Percentiles rank a stretch among this genome's conserved stretches.
Evolutionary conservation across 1,140 invertebrate species (phyloP).

Genomic region (Drosophila saltans): DNA sequence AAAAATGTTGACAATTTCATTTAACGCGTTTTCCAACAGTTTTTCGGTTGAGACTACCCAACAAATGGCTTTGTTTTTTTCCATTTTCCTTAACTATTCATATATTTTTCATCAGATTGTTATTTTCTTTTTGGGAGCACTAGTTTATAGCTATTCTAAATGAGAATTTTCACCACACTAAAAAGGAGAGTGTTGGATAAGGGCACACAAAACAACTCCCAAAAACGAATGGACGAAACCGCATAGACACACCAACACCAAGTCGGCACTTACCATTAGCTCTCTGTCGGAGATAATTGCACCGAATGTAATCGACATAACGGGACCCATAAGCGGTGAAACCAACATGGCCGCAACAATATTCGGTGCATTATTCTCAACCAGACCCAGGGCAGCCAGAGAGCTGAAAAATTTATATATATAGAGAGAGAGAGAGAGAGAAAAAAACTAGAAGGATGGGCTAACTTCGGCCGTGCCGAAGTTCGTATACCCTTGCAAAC

Average conservation of each 20-base stretch:
- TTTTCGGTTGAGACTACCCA: constrained; percentile 20
- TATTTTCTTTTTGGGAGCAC: constrained; percentile 1
- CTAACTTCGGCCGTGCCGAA: too few species aligned
- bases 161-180: constrained; percentile 22
- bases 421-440: constrained; percentile 18
- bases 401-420: constrained; percentile 80
- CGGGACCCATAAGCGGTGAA: constrained; percentile 94
- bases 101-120: constrained; percentile 32
- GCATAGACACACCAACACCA: constrained; percentile 36
- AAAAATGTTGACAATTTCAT: constrained; percentile 54
- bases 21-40: constrained; percentile 41
- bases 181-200: constrained; percentile 8
- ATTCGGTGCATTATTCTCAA: constrained; percentile 89
- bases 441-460: too few species aligned
- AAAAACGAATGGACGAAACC: constrained; percentile 12
- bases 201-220: constrained; percentile 4
- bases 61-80: constrained; percentile 4
- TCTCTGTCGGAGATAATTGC: constrained; percentile 89
- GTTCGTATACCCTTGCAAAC: too few species aligned
- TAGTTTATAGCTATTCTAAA: constrained; percentile 24
- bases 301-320: constrained; percentile 93
- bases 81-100: constrained; percentile 3
- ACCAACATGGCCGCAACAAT: constrained; percentile 94
- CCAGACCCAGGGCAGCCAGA: constrained; percentile 85
- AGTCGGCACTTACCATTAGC: constrained; percentile 82